These are phyloP conservation scores for Perca schrenkii DNA, from an alignment of 2,113 vertebrate genomes.

Conservation along the genomic window DNA sequence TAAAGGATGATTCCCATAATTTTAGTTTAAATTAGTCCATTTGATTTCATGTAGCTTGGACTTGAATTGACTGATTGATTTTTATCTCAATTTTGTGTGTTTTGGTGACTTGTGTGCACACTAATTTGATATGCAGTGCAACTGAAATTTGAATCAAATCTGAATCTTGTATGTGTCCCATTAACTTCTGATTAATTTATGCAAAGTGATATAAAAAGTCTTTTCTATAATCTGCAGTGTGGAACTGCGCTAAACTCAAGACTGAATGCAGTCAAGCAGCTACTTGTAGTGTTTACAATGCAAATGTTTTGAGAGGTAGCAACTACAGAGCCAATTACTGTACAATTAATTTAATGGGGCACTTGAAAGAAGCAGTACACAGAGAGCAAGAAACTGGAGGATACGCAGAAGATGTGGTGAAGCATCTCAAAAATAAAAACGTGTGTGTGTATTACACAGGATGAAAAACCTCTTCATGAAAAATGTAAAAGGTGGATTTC, in stretches of 20 bases:
- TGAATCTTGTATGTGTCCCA: not conserved
- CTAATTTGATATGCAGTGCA: not conserved
- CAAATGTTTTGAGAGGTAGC: constrained; percentile 13
- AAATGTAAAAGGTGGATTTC: constrained; percentile 3
- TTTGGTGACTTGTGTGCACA: not conserved
- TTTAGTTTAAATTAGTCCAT: not conserved
- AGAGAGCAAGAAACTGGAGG: not conserved
- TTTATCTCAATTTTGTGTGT: not conserved
- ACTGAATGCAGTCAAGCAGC: not conserved
- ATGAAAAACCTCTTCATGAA: not conserved
- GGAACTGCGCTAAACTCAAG: not conserved
- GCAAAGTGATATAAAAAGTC: not conserved
- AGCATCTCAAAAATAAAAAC: not conserved
- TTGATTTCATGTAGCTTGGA: not conserved
- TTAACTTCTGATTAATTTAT: constrained; percentile 10
- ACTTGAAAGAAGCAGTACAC: constrained; percentile 9
- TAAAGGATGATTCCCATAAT: not conserved
- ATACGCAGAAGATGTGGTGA: not conserved
- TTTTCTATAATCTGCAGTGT: not conserved
- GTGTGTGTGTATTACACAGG: not conserved
- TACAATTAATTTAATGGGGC: constrained; percentile 13
- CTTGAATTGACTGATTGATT: not conserved
- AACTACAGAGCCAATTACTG: constrained; percentile 9
- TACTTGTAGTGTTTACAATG: constrained; percentile 12
- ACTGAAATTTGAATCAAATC: constrained; percentile 1